Evolutionary conservation across 2,797 vertebrate genomes (phyloP).

Genomic region (Cichlasoma orientale): DNA sequence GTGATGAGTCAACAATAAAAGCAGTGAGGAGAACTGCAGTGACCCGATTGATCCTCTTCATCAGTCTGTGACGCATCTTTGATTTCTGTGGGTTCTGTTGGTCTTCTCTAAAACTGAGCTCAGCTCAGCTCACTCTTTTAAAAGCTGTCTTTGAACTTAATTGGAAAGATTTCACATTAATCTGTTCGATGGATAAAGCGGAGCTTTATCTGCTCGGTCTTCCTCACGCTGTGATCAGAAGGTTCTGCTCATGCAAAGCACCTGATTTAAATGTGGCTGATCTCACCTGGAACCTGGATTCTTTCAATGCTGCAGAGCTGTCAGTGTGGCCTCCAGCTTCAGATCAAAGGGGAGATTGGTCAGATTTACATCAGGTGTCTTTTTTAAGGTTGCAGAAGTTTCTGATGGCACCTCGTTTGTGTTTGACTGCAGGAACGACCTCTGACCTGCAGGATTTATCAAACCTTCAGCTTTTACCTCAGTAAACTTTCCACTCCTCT

Average conservation of each 20-base stretch:
- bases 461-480: not conserved
- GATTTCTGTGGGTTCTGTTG: not conserved
- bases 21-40: not conserved
- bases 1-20: too few relatives aligned
- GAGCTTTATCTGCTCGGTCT: not conserved
- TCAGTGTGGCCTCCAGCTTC: not conserved
- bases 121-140: conserved; percentile 26
- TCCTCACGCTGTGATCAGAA: too few relatives aligned
- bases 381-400: not conserved
- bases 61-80: conserved; percentile 27
- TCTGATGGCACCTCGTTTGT: too few relatives aligned
- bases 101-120: not conserved
- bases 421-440: accelerated
- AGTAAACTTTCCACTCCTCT: too few relatives aligned
- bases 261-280: too few relatives aligned
- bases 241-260: too few relatives aligned
- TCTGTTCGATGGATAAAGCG: too few relatives aligned
- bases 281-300: not conserved
- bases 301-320: not conserved
- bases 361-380: not conserved
- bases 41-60: not conserved
- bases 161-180: too few relatives aligned
- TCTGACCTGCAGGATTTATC: not conserved
- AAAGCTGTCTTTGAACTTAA: not conserved
- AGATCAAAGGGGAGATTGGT: too few relatives aligned